A percentile compares a stretch with the other conserved stretches of the same genome.
These are phyloP conservation scores for Drosophila ogumai DNA, from an alignment of 1,140 invertebrate species.

Conservation along the genomic window DNA sequence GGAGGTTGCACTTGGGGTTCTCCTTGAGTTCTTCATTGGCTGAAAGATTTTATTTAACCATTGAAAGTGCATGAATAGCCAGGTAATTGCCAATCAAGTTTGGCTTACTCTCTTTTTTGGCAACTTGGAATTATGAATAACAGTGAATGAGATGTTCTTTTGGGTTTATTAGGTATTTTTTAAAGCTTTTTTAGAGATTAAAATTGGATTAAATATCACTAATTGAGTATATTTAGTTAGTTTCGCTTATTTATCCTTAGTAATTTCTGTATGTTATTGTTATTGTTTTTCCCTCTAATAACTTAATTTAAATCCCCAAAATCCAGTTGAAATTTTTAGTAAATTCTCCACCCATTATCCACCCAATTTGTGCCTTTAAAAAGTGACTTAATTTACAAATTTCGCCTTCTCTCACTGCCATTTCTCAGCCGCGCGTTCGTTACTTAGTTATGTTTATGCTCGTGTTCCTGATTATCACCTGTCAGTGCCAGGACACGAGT, in stretches of 20 bases:
- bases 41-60: background rate
- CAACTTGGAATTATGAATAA: background rate
- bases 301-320: too few relatives aligned
- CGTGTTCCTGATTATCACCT: slow-evolving; percentile 71
- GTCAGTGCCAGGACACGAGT: slow-evolving; percentile 48
- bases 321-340: background rate
- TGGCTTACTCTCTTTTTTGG: background rate
- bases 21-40: slow-evolving; percentile 8
- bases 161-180: background rate
- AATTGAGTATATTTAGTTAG: background rate
- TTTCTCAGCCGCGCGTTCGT: slow-evolving; percentile 6
- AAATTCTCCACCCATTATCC: background rate
- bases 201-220: background rate
- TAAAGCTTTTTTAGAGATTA: background rate
- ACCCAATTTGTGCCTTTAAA: slow-evolving; percentile 24
- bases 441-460: slow-evolving; percentile 34
- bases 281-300: background rate
- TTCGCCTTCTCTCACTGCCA: slow-evolving; percentile 6
- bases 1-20: background rate
- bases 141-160: too few relatives aligned
- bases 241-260: too few relatives aligned
- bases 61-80: slow-evolving; percentile 51
- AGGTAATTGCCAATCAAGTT: slow-evolving; percentile 15
- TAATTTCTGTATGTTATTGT: background rate
- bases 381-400: slow-evolving; percentile 15